Conservation (phyloP, 1,140 invertebrate species). For the Matsumurasca onukii region DNA sequence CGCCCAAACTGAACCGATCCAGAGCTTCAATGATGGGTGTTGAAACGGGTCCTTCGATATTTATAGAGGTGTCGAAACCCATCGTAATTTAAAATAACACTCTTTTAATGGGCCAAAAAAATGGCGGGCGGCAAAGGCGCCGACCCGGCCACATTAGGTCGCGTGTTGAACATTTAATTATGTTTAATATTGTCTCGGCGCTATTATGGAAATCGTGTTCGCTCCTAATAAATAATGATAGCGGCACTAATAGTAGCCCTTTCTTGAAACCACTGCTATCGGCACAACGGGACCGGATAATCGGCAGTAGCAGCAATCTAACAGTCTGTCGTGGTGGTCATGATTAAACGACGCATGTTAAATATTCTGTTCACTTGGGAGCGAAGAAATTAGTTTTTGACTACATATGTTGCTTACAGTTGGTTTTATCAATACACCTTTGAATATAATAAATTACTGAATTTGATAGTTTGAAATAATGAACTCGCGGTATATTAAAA, state of each 20-base stretch:
- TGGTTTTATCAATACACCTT: too few species aligned
- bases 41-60: conserved; percentile 12
- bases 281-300: too few species aligned
- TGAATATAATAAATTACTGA: too few species aligned
- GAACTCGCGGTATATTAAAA: too few species aligned
- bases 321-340: too few species aligned
- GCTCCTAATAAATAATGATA: conserved; percentile 29
- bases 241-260: neutral
- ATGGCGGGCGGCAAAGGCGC: conserved; percentile 1
- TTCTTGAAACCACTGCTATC: too few species aligned
- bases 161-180: conserved; percentile 22
- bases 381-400: too few species aligned
- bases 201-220: conserved; percentile 28
- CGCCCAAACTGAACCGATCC: neutral
- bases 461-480: too few species aligned
- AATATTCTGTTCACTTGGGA: too few species aligned
- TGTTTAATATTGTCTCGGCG: conserved; percentile 13
- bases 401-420: too few species aligned
- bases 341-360: too few species aligned
- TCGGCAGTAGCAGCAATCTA: too few species aligned
- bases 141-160: neutral
- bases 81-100: conserved; percentile 18
- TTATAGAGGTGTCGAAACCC: conserved; percentile 23
- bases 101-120: conserved; percentile 24
- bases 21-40: neutral